Percentiles rank a stretch among this genome's conserved stretches.
phyloP scores from a whole-genome alignment of 1,140 invertebrate genomes.

The Spodoptera litura region DNA sequence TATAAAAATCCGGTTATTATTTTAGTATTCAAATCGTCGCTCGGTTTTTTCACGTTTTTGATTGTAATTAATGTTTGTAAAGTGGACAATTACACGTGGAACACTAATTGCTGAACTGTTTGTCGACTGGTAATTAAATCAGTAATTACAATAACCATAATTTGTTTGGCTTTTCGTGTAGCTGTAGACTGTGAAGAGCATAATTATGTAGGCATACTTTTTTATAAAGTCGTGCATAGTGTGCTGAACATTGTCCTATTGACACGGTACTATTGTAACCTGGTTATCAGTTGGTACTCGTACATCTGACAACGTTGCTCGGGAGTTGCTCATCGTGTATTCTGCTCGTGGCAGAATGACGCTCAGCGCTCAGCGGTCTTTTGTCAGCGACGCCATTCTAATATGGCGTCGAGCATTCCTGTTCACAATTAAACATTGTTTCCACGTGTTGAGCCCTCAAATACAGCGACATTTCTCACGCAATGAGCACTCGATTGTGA shows the following conservation, averaged over 20 bases:
- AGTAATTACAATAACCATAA: neutral
- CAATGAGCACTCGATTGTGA: neutral
- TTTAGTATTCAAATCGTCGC: slow-evolving; percentile 43
- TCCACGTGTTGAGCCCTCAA: neutral
- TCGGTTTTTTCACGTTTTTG: slow-evolving; percentile 28
- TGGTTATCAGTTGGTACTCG: neutral
- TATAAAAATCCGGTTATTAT: slow-evolving; percentile 32
- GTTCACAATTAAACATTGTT: slow-evolving; percentile 15
- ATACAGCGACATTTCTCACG: neutral
- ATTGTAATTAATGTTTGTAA: slow-evolving; percentile 34
- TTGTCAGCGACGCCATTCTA: slow-evolving; percentile 25
- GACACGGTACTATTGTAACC: neutral
- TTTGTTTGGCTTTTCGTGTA: neutral
- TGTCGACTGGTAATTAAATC: neutral
- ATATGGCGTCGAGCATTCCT: slow-evolving; percentile 16
- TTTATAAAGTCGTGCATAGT: neutral
- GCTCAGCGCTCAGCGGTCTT: neutral
- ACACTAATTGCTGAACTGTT: slow-evolving; percentile 8
- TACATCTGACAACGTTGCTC: neutral
- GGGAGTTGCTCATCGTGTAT: slow-evolving; percentile 15
- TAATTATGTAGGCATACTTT: neutral
- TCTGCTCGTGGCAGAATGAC: slow-evolving; percentile 1
- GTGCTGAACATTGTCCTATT: neutral
- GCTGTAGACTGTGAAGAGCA: too few species aligned
- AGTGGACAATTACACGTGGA: slow-evolving; percentile 18